These are phyloP conservation scores for Cyprinodon brontotheroides DNA, from an alignment of 2,113 vertebrate species.

Conservation along the genomic window DNA sequence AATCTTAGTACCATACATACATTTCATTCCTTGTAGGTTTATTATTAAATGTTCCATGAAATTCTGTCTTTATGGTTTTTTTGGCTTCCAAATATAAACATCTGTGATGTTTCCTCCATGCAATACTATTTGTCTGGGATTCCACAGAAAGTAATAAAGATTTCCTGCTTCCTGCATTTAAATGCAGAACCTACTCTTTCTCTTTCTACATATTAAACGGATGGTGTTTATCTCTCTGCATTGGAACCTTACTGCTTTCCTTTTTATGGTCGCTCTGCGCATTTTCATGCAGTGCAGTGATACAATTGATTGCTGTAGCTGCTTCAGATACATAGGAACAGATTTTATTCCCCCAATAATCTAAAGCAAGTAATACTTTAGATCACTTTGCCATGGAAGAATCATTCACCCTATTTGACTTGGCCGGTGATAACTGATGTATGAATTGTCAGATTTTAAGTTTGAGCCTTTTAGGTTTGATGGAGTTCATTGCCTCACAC, in stretches of 20 bases:
- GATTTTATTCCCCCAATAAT: background rate
- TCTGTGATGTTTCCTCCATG: constrained; percentile 13
- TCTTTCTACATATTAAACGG: constrained; percentile 70
- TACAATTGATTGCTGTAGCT: constrained; percentile 16
- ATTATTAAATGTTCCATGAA: background rate
- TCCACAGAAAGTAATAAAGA: constrained; percentile 59
- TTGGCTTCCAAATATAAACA: constrained; percentile 6
- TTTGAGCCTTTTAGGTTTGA: background rate
- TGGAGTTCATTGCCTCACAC: background rate
- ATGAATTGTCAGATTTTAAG: background rate
- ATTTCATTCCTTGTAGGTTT: background rate
- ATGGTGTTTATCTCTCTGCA: constrained; percentile 73
- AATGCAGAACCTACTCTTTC: constrained; percentile 61
- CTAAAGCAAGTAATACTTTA: constrained; percentile 10
- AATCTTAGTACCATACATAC: no score
- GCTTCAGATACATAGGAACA: constrained; percentile 17
- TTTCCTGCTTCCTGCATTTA: constrained; percentile 66
- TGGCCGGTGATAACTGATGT: constrained; percentile 1
- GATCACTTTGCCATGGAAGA: constrained; percentile 4
- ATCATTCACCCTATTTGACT: constrained; percentile 1
- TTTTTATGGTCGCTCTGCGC: constrained; percentile 47
- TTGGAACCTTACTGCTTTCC: constrained; percentile 60
- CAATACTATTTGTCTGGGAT: constrained; percentile 39
- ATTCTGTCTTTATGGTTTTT: background rate
- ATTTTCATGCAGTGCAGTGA: constrained; percentile 31